Conservation (phyloP, 2,113 vertebrate genomes). For the Amphiprion percula region DNA sequence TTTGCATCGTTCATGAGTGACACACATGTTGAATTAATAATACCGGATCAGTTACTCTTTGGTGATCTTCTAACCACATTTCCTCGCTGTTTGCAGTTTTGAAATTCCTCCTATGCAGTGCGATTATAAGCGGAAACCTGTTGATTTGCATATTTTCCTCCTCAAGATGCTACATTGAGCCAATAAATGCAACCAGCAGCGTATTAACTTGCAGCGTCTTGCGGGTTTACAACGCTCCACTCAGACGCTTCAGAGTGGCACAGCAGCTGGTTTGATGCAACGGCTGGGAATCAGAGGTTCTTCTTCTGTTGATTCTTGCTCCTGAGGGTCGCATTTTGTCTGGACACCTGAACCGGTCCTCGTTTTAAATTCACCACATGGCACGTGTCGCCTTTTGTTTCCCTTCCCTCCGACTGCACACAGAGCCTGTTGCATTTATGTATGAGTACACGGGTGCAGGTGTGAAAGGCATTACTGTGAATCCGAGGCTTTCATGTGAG, state of each 20-base stretch:
- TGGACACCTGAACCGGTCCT: conserved; percentile 11
- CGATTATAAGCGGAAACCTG: background rate
- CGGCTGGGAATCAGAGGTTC: background rate
- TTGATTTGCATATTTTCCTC: background rate
- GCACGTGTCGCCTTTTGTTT: conserved; percentile 11
- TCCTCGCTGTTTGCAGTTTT: background rate
- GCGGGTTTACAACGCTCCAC: background rate
- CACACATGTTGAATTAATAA: background rate
- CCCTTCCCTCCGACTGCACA: background rate
- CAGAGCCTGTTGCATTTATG: conserved; percentile 22
- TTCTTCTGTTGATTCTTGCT: background rate
- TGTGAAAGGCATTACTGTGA: conserved; percentile 29
- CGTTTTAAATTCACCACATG: conserved; percentile 27
- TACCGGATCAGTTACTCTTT: background rate
- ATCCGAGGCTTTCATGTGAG: background rate
- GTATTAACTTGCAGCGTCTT: background rate
- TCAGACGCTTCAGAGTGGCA: background rate
- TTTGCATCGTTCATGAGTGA: background rate
- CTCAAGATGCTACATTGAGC: background rate
- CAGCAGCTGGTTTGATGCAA: conserved; percentile 16
- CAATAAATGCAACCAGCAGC: conserved; percentile 36
- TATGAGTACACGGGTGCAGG: conserved; percentile 7
- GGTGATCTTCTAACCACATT: background rate
- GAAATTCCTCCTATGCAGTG: background rate
- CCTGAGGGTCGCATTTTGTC: background rate